Conservation (phyloP, 2,797 vertebrate genomes). For the Poecile montanus region DNA sequence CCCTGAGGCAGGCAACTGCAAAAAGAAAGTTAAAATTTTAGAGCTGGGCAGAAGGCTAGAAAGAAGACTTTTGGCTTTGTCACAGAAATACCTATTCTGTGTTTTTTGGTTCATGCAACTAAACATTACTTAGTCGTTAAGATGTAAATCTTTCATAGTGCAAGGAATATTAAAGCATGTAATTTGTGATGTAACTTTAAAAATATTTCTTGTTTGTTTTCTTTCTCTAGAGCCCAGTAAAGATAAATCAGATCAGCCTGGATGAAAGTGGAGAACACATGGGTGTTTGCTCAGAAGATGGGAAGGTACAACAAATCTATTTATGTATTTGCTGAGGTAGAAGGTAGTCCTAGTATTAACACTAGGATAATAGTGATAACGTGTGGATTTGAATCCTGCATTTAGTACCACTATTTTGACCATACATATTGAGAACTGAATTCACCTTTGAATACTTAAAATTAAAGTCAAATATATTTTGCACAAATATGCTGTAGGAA, state of each 20-base stretch:
- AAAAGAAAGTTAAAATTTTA: not conserved
- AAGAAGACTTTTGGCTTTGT: not conserved
- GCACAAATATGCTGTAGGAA: slow-evolving; percentile 74
- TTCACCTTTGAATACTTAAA: slow-evolving; percentile 67
- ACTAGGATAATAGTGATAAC: not conserved
- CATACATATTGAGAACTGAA: slow-evolving; percentile 43
- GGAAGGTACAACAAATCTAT: slow-evolving; percentile 84
- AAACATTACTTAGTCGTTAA: not conserved
- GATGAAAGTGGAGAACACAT: slow-evolving; percentile 97
- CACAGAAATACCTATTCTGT: not conserved
- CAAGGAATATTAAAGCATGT: not conserved
- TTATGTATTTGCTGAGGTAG: not conserved
- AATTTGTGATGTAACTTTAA: not conserved
- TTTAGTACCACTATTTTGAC: slow-evolving; percentile 11
- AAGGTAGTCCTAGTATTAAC: not conserved
- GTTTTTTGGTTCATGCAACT: not conserved
- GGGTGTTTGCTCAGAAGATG: slow-evolving; percentile 98
- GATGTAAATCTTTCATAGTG: not conserved
- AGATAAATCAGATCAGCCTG: slow-evolving; percentile 99
- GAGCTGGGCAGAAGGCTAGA: not conserved
- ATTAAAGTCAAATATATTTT: slow-evolving; percentile 80
- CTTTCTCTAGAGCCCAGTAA: slow-evolving; percentile 89
- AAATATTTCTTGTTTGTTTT: not conserved
- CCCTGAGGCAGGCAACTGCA: not conserved
- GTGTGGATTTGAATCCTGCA: not conserved